These are phyloP conservation scores for Neodon shergylaensis DNA, from an alignment of 2,113 vertebrate genomes.

Conservation along the genomic window DNA sequence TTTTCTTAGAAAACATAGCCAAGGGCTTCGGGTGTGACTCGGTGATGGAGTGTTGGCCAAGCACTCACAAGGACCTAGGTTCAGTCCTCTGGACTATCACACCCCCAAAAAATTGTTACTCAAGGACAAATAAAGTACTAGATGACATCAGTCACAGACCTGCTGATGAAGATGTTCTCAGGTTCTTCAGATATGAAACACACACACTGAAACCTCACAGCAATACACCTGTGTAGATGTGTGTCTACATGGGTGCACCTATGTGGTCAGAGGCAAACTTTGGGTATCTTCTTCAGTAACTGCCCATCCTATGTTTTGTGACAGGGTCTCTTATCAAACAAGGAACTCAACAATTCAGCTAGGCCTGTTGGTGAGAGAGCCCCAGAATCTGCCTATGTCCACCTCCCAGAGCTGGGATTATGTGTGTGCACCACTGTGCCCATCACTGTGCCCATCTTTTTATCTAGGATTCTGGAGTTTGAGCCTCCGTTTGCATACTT, in stretches of 20 bases:
- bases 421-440: neutral
- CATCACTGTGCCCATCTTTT: neutral
- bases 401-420: neutral
- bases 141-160: neutral
- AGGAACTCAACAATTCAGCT: neutral
- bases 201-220: neutral
- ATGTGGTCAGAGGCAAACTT: neutral
- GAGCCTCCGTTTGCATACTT: neutral
- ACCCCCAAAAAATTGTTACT: neutral
- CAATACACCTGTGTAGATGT: neutral
- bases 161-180: neutral
- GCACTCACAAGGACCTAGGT: neutral
- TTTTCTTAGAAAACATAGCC: neutral
- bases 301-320: neutral
- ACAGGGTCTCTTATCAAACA: neutral
- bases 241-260: neutral
- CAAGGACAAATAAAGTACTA: neutral
- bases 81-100: too few species aligned
- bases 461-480: too few species aligned
- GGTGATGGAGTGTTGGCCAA: too few species aligned
- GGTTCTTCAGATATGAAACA: neutral
- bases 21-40: neutral
- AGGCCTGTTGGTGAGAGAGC: neutral
- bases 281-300: neutral
- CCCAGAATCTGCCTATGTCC: neutral